Base-by-base conservation (phyloP, 2,888 invertebrate species). In the Drosophila siamana region DNA sequence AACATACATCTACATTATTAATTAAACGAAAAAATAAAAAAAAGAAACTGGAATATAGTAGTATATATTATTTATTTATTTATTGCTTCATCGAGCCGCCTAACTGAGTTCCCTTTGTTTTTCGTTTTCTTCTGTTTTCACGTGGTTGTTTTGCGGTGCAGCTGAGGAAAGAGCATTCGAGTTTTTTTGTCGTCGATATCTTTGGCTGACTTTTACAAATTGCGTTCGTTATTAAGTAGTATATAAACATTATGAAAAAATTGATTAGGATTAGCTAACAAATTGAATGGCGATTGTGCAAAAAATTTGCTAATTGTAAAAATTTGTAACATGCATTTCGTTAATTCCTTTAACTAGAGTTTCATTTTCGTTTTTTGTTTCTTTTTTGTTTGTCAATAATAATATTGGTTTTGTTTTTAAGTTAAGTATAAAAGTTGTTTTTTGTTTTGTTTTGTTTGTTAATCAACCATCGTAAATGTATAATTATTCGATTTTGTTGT, bases 241-340 rank as follows among this genome's bases (percentile, higher is more conserved):
- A 33, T 33, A 33, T 59, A 68, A 69, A 73, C 36, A 52, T 69
- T 74, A 62, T 62, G 55, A 68, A 71, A 66, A 66, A 74, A 56
- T 76, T 64, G 61, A 52, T 74, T 71, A 71, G 76, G 61, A 59
- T 74, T 74, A 75, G 71, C 74, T 74, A 74, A 75, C 56, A 65
- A 73, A 76, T 76, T 76, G 63, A 47, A 75, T 75, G 69, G 77
- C 75, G 64, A 69, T 77, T 76, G 75, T 76, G 76, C 77, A 77
- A 66, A 77, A 76, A 63, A 69, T 55, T 72, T 62, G 72, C 68
- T 72, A 69, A 65, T 71, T 76, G 69, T 73, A 69, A 73, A 72
- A 76, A 62, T 65, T 76, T 62, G 36, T 76, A 73, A 73, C 73
- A 76, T 73, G 75, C 77, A 69, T 69, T 76, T 73, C 11, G 65